Percentiles rank a stretch among this genome's conserved stretches.
These are phyloP conservation scores for Caenorhabditis doughertyi DNA, from an alignment of 2,888 invertebrate species.

Conservation along the genomic window DNA sequence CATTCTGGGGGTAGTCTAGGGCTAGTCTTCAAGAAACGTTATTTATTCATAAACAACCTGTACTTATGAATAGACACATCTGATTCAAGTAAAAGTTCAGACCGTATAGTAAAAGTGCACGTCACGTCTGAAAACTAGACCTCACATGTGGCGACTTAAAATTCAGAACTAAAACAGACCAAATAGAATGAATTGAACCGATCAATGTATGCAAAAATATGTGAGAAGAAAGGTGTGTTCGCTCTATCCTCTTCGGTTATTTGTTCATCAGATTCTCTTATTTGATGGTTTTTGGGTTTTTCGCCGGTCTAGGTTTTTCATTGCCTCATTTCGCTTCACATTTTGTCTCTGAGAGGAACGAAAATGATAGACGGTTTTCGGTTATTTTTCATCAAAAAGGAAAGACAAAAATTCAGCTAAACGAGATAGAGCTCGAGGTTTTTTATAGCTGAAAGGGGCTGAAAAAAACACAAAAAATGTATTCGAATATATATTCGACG, in stretches of 20 bases:
- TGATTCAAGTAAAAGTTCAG: not conserved
- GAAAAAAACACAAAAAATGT: slow-evolving; percentile 26
- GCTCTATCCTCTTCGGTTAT: slow-evolving; percentile 16
- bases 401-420: not conserved
- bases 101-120: not conserved
- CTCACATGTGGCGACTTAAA: slow-evolving; percentile 31
- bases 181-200: slow-evolving; percentile 10
- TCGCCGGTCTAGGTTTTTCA: slow-evolving; percentile 5
- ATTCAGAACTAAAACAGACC: not conserved
- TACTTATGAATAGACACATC: slow-evolving; percentile 4
- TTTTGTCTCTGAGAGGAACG: slow-evolving; percentile 6
- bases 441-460: slow-evolving; percentile 23
- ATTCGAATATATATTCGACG: slow-evolving; percentile 31
- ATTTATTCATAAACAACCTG: not conserved
- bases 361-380: slow-evolving; percentile 12
- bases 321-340: slow-evolving; percentile 26
- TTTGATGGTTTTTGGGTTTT: slow-evolving; percentile 26
- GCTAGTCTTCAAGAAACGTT: not conserved
- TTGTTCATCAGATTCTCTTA: slow-evolving; percentile 50
- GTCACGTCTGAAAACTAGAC: not conserved
- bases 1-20: not conserved
- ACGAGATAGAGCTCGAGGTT: slow-evolving; percentile 1
- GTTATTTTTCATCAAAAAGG: not conserved
- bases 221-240: slow-evolving; percentile 48
- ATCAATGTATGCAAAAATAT: slow-evolving; percentile 63